Evolutionary conservation across 2,113 vertebrate species (phyloP).

Genomic region (Sylvietta virens): DNA sequence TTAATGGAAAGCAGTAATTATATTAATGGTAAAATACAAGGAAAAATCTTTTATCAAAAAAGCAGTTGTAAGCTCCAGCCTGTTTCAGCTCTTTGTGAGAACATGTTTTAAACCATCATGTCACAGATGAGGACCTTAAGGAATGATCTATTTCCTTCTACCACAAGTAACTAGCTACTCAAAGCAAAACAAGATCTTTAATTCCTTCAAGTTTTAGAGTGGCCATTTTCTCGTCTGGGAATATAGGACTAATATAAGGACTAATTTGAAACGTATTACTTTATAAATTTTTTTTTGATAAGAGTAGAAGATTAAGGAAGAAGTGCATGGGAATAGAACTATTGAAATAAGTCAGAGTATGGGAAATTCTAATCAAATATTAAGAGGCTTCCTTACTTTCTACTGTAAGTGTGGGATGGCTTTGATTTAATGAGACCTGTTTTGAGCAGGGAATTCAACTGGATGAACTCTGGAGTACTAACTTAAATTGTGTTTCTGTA

Average conservation of each 20-base stretch:
- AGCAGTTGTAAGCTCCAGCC: neutral
- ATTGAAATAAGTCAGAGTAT: neutral
- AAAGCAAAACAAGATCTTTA: neutral
- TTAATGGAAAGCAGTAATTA: neutral
- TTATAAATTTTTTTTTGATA: neutral
- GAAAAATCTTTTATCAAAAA: neutral
- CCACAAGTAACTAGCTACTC: neutral
- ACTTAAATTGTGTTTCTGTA: neutral
- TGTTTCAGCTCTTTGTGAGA: neutral
- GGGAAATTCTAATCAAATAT: neutral
- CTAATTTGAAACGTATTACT: neutral
- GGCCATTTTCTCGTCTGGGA: neutral
- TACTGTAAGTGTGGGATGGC: neutral
- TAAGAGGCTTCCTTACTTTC: neutral
- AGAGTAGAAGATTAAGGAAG: neutral
- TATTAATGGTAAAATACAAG: neutral
- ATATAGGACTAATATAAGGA: neutral
- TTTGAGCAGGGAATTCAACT: neutral
- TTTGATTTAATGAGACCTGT: neutral
- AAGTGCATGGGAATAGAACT: neutral
- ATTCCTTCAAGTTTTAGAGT: neutral
- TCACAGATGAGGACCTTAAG: neutral
- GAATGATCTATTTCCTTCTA: neutral
- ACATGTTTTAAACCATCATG: neutral
- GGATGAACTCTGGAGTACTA: neutral